Base-by-base conservation (phyloP, 2,797 vertebrate species). In the Fistularia commersonii region DNA sequence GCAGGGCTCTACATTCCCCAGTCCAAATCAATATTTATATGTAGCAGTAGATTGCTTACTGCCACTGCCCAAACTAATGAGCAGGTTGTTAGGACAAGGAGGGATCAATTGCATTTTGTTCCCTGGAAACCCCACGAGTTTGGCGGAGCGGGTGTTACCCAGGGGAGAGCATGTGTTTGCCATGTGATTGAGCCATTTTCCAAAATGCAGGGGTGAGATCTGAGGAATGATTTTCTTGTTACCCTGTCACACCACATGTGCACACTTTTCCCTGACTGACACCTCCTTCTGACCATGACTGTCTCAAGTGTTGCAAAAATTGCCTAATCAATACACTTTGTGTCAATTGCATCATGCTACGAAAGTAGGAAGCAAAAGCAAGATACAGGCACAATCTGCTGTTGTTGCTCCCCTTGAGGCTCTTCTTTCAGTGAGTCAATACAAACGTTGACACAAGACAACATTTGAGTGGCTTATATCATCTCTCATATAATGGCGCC, bases 351-450 rank as follows among this genome's bases (percentile, higher is more conserved):
- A 62, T 81, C 82, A 85, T 56, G 58, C 68, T 68, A 78, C 63
- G 68, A 79, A 79, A 76, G 75, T 52, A 60, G 52, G 64, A 76
- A 66, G 61, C 60, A 68, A 75, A 77, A 79, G 72, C 56, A 80
- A 80, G 74, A 63, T 73, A 64, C 64, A 66, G 67, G 57, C 57
- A 51, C 63, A 66, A 71, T 65, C 56, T 60, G 48, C 54, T 36
- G 36, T 43, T 46, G 33, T 10, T n/a, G 50, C 66, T 64, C 44
- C 73, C 60, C 58, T 35, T 5, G 64, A 47, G 74, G 59, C 68
- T 74, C 63, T 86, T 89, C 84, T 76, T 72, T 81, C 76, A 79
- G 40, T 11, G 33, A 76, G 84, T 90, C 89, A 77, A 87, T 89
- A 78, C 41, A 56, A 67, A 80, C 76, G 48, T 81, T 82, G 83